Percentiles rank a stretch among this genome's conserved stretches.
These are phyloP conservation scores for Pycnomerus fuliginosus DNA, from an alignment of 2,888 invertebrate genomes.

Conservation along the genomic window DNA sequence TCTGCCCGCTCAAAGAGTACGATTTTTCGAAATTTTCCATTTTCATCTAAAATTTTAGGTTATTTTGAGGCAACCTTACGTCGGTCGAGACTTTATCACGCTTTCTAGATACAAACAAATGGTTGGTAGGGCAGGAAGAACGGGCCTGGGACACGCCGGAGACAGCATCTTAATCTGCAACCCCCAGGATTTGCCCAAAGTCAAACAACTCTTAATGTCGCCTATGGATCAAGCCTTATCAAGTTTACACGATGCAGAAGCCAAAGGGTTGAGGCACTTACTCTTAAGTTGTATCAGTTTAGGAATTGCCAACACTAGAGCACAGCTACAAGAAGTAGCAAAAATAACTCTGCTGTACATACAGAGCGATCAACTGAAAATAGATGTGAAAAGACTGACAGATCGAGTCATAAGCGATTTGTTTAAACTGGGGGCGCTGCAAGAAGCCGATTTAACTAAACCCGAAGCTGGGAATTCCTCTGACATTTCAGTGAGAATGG, in stretches of 20 bases:
- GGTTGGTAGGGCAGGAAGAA: slow-evolving; percentile 91
- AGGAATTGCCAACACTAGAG: slow-evolving; percentile 59
- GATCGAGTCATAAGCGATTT: slow-evolving; percentile 53
- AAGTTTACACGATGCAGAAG: slow-evolving; percentile 57
- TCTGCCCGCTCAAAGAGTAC: slow-evolving; percentile 83
- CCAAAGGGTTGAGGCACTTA: slow-evolving; percentile 60
- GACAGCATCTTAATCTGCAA: slow-evolving; percentile 86
- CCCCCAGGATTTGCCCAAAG: slow-evolving; percentile 59
- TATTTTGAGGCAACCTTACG: slow-evolving; percentile 80
- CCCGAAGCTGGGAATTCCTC: slow-evolving; percentile 15
- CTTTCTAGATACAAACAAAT: slow-evolving; percentile 90
- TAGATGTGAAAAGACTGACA: slow-evolving; percentile 51
- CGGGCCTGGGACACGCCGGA: slow-evolving; percentile 78
- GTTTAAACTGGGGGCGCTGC: slow-evolving; percentile 53
- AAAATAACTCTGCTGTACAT: slow-evolving; percentile 63
- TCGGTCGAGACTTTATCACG: slow-evolving; percentile 73
- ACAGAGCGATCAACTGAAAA: slow-evolving; percentile 55
- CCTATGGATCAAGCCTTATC: slow-evolving; percentile 69
- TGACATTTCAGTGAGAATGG: slow-evolving; percentile 42
- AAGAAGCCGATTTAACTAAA: slow-evolving; percentile 33
- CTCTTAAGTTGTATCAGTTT: slow-evolving; percentile 70
- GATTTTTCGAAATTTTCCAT: slow-evolving; percentile 14
- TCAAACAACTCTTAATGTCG: slow-evolving; percentile 59
- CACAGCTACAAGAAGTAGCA: slow-evolving; percentile 58
- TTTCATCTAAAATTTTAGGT: slow-evolving; percentile 56